Conservation (phyloP, 1,140 invertebrate genomes). For the Sminthurides bifidus region DNA sequence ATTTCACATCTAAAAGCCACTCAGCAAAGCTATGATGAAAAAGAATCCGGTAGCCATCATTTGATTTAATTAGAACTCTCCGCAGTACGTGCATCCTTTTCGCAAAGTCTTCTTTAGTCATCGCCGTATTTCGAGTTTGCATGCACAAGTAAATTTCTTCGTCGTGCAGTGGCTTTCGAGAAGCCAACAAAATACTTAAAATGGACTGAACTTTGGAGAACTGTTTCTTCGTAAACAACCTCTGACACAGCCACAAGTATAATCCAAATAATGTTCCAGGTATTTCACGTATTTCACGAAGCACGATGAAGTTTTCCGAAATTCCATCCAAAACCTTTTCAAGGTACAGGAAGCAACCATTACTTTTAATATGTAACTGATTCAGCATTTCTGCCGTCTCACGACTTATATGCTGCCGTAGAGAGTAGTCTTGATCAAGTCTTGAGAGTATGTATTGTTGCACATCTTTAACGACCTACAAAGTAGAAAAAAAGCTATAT, state of each 20-base stretch:
- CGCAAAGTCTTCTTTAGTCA: conserved; percentile 73
- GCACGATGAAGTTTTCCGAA: conserved; percentile 78
- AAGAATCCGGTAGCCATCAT: conserved; percentile 39
- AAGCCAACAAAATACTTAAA: conserved; percentile 75
- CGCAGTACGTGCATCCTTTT: conserved; percentile 64
- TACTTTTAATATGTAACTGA: conserved; percentile 90
- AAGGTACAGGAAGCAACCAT: conserved; percentile 78
- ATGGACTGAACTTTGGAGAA: conserved; percentile 75
- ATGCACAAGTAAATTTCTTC: conserved; percentile 68
- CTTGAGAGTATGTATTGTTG: conserved; percentile 88
- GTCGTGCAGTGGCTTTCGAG: conserved; percentile 67
- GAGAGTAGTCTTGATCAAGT: conserved; percentile 66
- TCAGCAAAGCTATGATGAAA: conserved; percentile 87
- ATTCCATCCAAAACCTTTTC: conserved; percentile 88
- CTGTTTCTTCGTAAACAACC: conserved; percentile 76
- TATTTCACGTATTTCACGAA: conserved; percentile 73
- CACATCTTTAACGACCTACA: conserved; percentile 59
- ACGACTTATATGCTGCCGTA: conserved; percentile 63
- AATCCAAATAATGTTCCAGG: conserved; percentile 89
- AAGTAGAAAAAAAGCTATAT: background rate
- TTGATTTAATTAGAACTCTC: conserved; percentile 52
- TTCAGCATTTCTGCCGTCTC: conserved; percentile 90
- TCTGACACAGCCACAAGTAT: conserved; percentile 87
- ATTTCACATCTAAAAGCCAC: conserved; percentile 90
- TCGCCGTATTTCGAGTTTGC: conserved; percentile 62